A percentile compares a stretch with the other conserved stretches of the same genome.
phyloP scores from a whole-genome alignment of 2,113 vertebrate genomes.

The Astatotilapia flaviijosephi region DNA sequence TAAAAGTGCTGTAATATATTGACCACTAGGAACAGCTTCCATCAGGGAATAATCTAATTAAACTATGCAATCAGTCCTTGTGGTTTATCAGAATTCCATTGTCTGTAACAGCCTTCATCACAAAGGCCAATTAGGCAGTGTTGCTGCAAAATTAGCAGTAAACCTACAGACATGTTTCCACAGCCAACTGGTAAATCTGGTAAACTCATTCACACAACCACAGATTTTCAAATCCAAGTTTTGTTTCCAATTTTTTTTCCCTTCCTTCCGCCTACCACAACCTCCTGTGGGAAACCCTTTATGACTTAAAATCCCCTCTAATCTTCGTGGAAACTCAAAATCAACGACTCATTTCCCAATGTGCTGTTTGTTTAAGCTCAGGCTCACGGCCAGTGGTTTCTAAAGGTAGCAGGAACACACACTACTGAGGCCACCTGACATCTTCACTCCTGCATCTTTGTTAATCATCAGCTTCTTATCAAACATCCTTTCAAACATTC shows the following conservation, averaged over 20 bases:
- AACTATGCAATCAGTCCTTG: not conserved
- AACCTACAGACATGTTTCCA: not conserved
- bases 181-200: slow-evolving; percentile 28
- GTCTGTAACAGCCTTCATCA: not conserved
- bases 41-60: not conserved
- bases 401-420: not conserved
- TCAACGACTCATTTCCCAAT: slow-evolving; percentile 53
- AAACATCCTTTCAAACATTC: not conserved
- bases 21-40: not conserved
- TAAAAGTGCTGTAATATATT: not conserved
- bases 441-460: not conserved
- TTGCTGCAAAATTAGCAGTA: slow-evolving; percentile 17
- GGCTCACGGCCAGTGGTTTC: not conserved
- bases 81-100: not conserved
- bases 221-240: slow-evolving; percentile 49
- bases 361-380: slow-evolving; percentile 55
- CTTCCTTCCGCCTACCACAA: not conserved
- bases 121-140: not conserved
- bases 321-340: slow-evolving; percentile 68
- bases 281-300: slow-evolving; percentile 43
- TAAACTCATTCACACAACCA: slow-evolving; percentile 43
- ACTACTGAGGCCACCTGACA: not conserved
- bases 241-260: not conserved
- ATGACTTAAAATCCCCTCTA: slow-evolving; percentile 60
- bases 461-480: not conserved